phyloP scores from a whole-genome alignment of 2,888 invertebrate genomes.

The Polydrusus cervinus region DNA sequence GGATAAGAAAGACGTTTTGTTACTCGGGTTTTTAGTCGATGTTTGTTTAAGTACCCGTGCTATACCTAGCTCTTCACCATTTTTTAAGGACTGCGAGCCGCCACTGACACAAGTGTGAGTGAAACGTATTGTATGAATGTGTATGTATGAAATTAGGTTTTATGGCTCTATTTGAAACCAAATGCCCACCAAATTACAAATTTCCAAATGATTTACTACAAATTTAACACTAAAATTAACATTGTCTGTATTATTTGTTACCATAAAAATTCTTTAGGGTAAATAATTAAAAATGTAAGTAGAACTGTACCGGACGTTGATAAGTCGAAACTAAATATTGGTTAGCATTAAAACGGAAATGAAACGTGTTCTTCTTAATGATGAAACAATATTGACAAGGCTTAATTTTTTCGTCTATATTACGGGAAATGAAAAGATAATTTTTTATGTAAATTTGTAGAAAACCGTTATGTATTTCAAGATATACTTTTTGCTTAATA shows the following conservation, averaged over 20 bases:
- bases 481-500: background rate
- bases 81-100: too few relatives aligned
- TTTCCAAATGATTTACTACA: too few relatives aligned
- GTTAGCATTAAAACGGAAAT: constrained; percentile 36
- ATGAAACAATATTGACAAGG: constrained; percentile 48
- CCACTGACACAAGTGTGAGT: too few relatives aligned
- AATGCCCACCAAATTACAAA: too few relatives aligned
- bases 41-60: too few relatives aligned
- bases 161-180: too few relatives aligned
- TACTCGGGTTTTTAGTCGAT: too few relatives aligned
- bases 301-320: constrained; percentile 43
- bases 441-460: constrained; percentile 18
- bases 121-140: too few relatives aligned
- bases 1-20: too few relatives aligned
- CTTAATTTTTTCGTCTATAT: constrained; percentile 40
- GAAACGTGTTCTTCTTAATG: constrained; percentile 37
- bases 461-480: constrained; percentile 13
- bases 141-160: too few relatives aligned
- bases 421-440: constrained; percentile 40
- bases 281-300: constrained; percentile 29
- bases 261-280: constrained; percentile 2
- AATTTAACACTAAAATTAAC: too few relatives aligned
- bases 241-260: background rate
- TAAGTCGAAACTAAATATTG: constrained; percentile 38
- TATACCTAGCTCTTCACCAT: too few relatives aligned